Evolutionary conservation across 2,888 invertebrate genomes (phyloP).

Genomic region (Amaurobius ferox): DNA sequence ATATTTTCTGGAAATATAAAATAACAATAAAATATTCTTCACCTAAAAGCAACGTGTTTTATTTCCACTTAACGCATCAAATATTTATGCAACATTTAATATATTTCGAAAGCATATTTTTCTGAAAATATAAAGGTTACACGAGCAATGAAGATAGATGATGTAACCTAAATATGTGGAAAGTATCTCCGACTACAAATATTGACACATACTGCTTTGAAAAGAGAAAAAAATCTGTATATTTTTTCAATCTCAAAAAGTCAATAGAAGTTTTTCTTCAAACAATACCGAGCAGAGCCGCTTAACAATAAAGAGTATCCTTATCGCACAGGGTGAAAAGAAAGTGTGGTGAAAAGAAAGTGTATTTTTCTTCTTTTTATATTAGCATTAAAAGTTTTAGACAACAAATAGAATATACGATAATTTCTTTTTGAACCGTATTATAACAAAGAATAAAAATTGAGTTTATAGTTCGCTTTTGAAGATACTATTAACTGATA

Average conservation of each 20-base stretch:
- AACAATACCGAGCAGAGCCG: background rate
- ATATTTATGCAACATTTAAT: background rate
- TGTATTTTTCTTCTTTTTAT: background rate
- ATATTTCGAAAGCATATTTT: background rate
- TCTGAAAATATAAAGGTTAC: background rate
- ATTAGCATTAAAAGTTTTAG: background rate
- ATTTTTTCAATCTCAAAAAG: background rate
- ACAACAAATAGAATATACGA: background rate
- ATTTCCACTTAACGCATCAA: background rate
- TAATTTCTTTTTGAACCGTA: background rate
- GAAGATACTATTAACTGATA: background rate
- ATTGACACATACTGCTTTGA: background rate
- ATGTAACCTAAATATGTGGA: background rate
- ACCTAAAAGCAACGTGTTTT: too few species aligned
- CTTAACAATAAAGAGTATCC: background rate
- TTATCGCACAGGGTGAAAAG: background rate
- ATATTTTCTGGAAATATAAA: too few species aligned
- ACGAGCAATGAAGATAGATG: conserved; percentile 2
- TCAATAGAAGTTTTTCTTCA: background rate
- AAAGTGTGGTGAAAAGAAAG: background rate
- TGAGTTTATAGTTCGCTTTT: background rate
- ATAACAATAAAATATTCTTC: too few species aligned
- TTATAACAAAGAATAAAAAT: background rate
- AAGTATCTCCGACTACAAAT: background rate
- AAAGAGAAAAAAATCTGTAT: background rate